These are phyloP conservation scores for Clunio marinus DNA, from an alignment of 2,888 invertebrate genomes.

Conservation along the genomic window DNA sequence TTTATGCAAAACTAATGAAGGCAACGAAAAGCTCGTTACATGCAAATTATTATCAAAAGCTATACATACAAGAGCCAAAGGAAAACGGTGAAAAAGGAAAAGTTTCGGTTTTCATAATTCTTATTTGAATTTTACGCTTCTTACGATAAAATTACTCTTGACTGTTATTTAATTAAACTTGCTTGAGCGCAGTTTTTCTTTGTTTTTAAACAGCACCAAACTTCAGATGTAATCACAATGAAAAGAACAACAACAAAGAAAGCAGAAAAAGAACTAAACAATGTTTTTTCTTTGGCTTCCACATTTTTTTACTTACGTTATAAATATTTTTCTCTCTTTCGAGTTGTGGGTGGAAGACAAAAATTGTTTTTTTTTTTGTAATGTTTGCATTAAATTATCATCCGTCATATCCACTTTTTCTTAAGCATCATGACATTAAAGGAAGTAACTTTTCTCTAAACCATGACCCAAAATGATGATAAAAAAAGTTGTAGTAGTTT, in stretches of 20 bases:
- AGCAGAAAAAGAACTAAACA: neutral
- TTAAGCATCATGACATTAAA: neutral
- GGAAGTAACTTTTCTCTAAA: neutral
- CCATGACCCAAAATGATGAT: neutral
- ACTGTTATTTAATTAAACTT: slow-evolving; percentile 37
- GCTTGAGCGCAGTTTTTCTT: neutral
- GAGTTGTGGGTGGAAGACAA: neutral
- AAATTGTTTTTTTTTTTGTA: neutral
- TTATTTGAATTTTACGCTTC: slow-evolving; percentile 35
- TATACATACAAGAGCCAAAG: too few relatives aligned
- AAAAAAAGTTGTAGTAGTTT: slow-evolving; percentile 7
- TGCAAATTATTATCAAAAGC: too few relatives aligned
- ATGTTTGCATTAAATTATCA: slow-evolving; percentile 34
- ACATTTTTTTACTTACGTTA: neutral
- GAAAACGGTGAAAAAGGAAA: neutral
- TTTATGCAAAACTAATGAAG: neutral
- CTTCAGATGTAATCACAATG: slow-evolving; percentile 3
- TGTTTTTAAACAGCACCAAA: neutral
- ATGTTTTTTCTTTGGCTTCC: neutral
- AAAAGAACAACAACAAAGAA: too few relatives aligned
- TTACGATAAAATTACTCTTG: slow-evolving; percentile 34
- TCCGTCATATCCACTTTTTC: slow-evolving; percentile 30
- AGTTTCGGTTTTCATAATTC: slow-evolving; percentile 24
- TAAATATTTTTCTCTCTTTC: neutral
- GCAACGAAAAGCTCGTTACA: neutral